Conservation (phyloP, 2,797 vertebrate species). For the Arremon brunneinucha region DNA sequence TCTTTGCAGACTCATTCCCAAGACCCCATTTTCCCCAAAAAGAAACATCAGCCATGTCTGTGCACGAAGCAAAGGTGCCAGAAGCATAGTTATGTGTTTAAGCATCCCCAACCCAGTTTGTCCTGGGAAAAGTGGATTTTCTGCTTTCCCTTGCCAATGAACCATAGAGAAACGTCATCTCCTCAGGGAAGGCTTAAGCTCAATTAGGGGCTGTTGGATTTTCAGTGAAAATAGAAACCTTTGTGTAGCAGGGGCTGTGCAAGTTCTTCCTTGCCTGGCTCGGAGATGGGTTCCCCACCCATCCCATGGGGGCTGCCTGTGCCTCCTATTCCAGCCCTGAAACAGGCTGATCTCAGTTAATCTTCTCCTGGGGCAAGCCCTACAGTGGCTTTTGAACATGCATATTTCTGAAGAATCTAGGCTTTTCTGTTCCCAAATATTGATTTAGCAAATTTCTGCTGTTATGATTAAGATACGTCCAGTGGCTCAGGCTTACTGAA, state of each 20-base stretch:
- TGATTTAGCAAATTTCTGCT: neutral
- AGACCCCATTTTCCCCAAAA: neutral
- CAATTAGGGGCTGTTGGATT: neutral
- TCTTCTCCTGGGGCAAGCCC: neutral
- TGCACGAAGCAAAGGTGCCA: neutral
- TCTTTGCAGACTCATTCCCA: neutral
- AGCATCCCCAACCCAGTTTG: neutral
- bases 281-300: neutral
- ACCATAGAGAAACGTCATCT: neutral
- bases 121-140: neutral
- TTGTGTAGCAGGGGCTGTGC: neutral
- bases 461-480: neutral
- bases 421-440: neutral
- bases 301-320: neutral
- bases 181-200: neutral
- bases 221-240: neutral
- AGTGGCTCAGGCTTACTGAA: neutral
- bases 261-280: neutral
- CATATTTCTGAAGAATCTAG: neutral
- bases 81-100: neutral
- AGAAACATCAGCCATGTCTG: rapidly evolving
- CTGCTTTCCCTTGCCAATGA: neutral
- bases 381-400: neutral
- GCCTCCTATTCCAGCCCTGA: neutral
- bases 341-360: neutral